Evolutionary conservation across 35 echinoderm and acorn worm species (phyloP).

Genomic region (Amphiura filiformis): DNA sequence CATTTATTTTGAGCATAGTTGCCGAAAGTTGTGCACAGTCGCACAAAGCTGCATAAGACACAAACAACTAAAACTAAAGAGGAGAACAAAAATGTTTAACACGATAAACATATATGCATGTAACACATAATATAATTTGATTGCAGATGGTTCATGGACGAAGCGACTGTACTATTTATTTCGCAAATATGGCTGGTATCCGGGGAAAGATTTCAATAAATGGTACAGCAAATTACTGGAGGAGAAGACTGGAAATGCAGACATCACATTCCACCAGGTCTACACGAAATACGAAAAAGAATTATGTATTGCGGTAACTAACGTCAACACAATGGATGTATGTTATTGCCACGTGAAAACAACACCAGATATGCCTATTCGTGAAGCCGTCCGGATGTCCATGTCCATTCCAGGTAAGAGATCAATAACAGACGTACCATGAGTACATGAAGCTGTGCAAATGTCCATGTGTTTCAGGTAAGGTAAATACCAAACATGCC

Average conservation of each 20-base stretch:
- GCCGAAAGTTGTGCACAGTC: too few relatives aligned
- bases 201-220: constrained; percentile 54
- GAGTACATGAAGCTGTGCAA: too few relatives aligned
- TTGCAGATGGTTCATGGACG: not conserved
- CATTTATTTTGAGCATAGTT: too few relatives aligned
- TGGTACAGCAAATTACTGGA: constrained; percentile 64
- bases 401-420: constrained; percentile 84
- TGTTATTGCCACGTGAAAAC: constrained; percentile 98
- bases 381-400: constrained; percentile 85
- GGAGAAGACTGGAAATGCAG: constrained; percentile 44
- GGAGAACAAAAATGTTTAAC: too few relatives aligned
- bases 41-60: too few relatives aligned
- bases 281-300: constrained; percentile 66
- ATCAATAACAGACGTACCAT: too few relatives aligned
- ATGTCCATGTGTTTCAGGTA: too few relatives aligned
- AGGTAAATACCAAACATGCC: too few relatives aligned
- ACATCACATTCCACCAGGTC: constrained; percentile 72
- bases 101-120: too few relatives aligned
- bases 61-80: too few relatives aligned
- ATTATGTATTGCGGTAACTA: constrained; percentile 85
- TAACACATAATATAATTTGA: too few relatives aligned
- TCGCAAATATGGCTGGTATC: constrained; percentile 74
- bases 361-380: constrained; percentile 78
- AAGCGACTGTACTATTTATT: not conserved
- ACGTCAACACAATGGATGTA: constrained; percentile 75